Percentiles rank a stretch among this genome's conserved stretches.
phyloP scores from a whole-genome alignment of 2,888 invertebrate species.

The Tiphia femorata region DNA sequence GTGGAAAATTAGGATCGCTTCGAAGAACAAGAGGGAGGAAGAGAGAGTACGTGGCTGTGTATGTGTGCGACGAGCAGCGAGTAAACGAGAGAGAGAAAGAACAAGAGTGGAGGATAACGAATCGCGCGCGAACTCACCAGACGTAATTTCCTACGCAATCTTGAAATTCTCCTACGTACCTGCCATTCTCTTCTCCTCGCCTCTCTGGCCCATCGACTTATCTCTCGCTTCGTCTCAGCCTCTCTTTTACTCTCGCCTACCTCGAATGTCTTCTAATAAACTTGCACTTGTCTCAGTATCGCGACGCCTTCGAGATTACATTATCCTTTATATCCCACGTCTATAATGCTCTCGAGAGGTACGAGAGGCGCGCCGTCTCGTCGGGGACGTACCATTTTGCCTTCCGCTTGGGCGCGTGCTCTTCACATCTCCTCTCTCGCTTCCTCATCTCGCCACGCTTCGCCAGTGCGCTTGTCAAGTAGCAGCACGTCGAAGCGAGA shows the following conservation, averaged over 20 bases:
- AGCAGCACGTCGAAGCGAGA: no score
- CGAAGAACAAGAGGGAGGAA: constrained; percentile 15
- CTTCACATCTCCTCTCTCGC: background rate
- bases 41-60: no score
- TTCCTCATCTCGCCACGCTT: constrained; percentile 8
- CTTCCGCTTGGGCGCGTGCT: background rate
- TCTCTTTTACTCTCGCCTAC: constrained; percentile 2
- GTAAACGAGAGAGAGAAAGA: no score
- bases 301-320: constrained; percentile 36
- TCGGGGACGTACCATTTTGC: constrained; percentile 26
- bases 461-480: no score
- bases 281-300: constrained; percentile 29
- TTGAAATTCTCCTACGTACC: constrained; percentile 7
- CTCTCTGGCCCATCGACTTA: background rate
- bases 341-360: constrained; percentile 15
- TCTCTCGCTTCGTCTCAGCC: background rate
- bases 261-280: constrained; percentile 28
- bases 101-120: no score
- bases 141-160: constrained; percentile 23
- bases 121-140: constrained; percentile 2
- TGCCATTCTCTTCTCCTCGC: background rate
- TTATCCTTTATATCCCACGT: constrained; percentile 34
- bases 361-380: constrained; percentile 11
- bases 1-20: constrained; percentile 21
- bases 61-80: no score